Evolutionary conservation across 92 coral and sea anemone genomes (phyloP), one percentile per base, ranked within the genome.

Genomic region (Zoanthus solanderi): DNA sequence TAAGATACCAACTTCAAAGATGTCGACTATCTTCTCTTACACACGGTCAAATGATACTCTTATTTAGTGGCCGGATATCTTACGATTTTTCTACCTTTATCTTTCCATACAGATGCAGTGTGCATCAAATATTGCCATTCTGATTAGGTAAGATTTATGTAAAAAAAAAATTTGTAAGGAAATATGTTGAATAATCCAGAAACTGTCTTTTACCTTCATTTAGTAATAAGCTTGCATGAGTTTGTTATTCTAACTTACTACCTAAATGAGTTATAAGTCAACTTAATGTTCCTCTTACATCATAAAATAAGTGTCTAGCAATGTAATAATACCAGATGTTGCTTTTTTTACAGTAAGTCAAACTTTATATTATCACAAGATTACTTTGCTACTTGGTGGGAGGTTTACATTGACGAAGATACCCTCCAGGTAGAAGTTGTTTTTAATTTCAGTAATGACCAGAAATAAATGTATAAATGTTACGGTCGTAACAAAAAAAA

Each of bases 351-450:
- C 56, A 81, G 85, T 75, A 81, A 23, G 10, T 28, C 71, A 45
- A 28, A 66, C 45, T 68, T 81, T 30, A 30, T 81, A 29, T 42
- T 81, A 42, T 65, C 85, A 7, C 85, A 81, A 81, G 85, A 81
- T 53, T 81, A 65, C 42, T 81, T 81, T 67, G 85, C 74, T 32
- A 81, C 75, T 16, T 66, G 85, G 85, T 48, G 50, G 60, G 85
- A 81, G 31, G 28, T 81, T 9, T 66, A 81, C 63, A 28, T 81
- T 61, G 29, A 7, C 12, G 85, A 81, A 45, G 53, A 37, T 30
- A 45, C 29, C 50, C 85, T 81, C 7, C 65, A 81, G 85, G 75
- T 81, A 65, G 29, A n/a, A 15, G 17, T 69, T 3, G 32, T 0
- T 67, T 67, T 67, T 67, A 6, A 16, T 67, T 6, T 9, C 2